phyloP scores from a whole-genome alignment of 1,140 invertebrate species.

The Heterodera carotae region DNA sequence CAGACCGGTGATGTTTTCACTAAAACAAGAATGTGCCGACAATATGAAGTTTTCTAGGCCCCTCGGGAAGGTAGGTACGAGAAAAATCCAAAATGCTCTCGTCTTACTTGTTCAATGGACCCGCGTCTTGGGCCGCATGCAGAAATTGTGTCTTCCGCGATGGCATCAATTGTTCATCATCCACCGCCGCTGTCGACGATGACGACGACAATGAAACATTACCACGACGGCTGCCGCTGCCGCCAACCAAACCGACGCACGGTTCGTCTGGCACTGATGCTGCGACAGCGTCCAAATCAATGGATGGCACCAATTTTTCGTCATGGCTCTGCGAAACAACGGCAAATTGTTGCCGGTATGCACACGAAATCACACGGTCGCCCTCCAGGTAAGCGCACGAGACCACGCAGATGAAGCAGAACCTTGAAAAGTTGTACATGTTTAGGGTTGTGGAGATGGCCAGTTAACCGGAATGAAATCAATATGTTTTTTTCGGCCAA shows the following conservation, averaged over 20 bases:
- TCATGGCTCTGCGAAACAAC: background rate
- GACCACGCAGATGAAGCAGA: slow-evolving; percentile 72
- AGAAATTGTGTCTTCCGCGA: background rate
- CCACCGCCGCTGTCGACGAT: background rate
- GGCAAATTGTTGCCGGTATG: slow-evolving; percentile 63
- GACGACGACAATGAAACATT: too few species aligned
- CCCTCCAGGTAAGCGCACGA: slow-evolving; percentile 76
- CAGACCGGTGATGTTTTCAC: too few species aligned
- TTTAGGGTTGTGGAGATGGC: too few species aligned
- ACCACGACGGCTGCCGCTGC: too few species aligned
- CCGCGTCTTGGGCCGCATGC: background rate
- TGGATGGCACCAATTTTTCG: slow-evolving; percentile 14
- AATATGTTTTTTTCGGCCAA: too few species aligned
- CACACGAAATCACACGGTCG: slow-evolving; percentile 73
- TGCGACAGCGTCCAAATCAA: slow-evolving; percentile 31
- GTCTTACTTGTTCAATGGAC: background rate
- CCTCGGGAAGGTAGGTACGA: too few species aligned
- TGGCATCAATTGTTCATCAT: background rate
- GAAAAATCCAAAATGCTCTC: too few species aligned
- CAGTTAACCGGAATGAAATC: too few species aligned
- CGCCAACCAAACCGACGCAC: too few species aligned
- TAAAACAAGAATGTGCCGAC: too few species aligned
- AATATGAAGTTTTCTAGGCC: too few species aligned
- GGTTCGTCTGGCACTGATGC: background rate
- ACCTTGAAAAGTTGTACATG: slow-evolving; percentile 68